Base-by-base conservation (phyloP, 1,140 invertebrate genomes). In the Eumeta japonica region DNA sequence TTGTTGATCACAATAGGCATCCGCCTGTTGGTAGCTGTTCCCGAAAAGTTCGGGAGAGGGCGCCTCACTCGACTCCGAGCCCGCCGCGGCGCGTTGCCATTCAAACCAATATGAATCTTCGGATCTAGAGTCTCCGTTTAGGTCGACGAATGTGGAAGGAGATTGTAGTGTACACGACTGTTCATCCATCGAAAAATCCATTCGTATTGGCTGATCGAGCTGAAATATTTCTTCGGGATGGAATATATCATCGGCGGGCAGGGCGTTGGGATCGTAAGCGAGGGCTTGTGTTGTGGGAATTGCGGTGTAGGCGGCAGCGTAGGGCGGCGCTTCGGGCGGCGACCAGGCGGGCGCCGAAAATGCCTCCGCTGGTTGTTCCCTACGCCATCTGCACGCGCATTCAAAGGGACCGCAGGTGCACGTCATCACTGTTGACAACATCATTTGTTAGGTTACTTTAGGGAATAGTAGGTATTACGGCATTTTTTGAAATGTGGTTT, bases 201-300 rank as follows among this genome's bases (percentile, higher is more conserved):
- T 67, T 45, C 83, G 74, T n/a, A 87, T 73, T 0, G 85, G 85
- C 54, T 87, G 85, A 42, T 87, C 85, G 20, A 88, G 53, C 56
- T 88, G 85, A 53, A 88, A 89, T 31, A 88, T 86, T 61, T 88
- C 84, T 53, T 88, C 85, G 0, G 85, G 84, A 48, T 87, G 85
- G 52, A 88, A 87, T n/a, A 87, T 75, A 46, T 88, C 85, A 5
- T 79, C 77, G 0, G 77, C 71, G 32, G 83, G 80, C 2, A 80
- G 62, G 0, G 77, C 61, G 20, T 46, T 51, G 1, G 62, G 52
- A 20, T 73, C 68, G 52, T 68, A 73, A 0, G 54, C 41, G 30
- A 61, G 60, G 1, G 55, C 41, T 31, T 62, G 60, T 37, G 48
- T 55, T 10, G 42, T 46, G 1, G 56, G 45, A 4, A 46, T 55